Base-by-base conservation (phyloP, 1,140 invertebrate species). In the Cydia strobilella region DNA sequence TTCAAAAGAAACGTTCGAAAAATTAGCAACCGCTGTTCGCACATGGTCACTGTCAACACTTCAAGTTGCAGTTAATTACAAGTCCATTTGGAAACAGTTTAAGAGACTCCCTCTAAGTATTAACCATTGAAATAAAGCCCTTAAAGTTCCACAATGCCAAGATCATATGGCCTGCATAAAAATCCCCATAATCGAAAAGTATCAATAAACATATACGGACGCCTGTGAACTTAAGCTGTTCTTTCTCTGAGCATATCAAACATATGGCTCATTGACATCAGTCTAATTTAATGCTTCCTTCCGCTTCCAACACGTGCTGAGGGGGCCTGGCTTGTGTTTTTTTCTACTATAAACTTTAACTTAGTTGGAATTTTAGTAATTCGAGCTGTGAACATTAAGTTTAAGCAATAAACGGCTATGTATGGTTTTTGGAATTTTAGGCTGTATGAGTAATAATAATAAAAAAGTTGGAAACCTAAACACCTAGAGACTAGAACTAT, bases 251-350 rank as follows among this genome's bases (percentile, higher is more conserved):
- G 3, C 66, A 13, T 31, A 23, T 69, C 48, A 75, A 39, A 54
- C 74, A 75, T 66, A 75, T 75, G 74, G 65, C 69, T 75, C 65
- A 54, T 74, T 74, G 74, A 78, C 77, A 69, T 69, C 65, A 42
- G 75, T 77, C 74, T 75, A 66, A 66, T 27, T 78, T 76, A 80
- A 82, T 63, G 73, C 73, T 82, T 82, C 81, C 81, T 82, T 82
- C 79, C 79, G 71, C 63, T 74, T n/a, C 7, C 27, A 72, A 51
- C 81, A 82, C 81, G 79, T 82, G 79, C 62, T 75, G 59, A 75
- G 78, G 80, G 80, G 78, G 78, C 62, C 74, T 48, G 31, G 63
- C 10, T 59, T 10, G 20, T 20, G n/a, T 63, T 48, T 51, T 65
- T 74, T 65, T 69, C 54, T 59, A 54, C 51, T 54, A 59, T 59